Evolutionary conservation across 2,113 vertebrate genomes (phyloP), one percentile per base, ranked within the genome.

Genomic region (Nerophis lumbriciformis): DNA sequence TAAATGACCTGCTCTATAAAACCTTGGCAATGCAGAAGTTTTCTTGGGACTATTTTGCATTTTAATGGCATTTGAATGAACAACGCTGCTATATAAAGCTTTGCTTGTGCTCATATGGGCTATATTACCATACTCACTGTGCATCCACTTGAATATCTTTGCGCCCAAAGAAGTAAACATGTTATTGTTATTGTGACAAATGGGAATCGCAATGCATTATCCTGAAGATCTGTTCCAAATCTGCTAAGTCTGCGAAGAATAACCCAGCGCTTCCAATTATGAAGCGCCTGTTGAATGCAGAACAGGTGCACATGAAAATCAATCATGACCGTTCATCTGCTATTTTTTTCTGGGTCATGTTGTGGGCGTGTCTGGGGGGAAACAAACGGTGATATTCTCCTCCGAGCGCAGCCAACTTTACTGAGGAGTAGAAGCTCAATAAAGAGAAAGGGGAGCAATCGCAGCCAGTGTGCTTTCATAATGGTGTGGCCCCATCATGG

Each of bases 221-320:
- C 60, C 45, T n/a, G 48, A 36, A 59, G 48, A 66, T 69, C 13
- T 47, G 48, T 59, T 73, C 16, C 11, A 21, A 45, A 47, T 55
- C 10, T 49, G n/a, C 4, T 37, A 65, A 15, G 39, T 67, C 67
- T 69, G 61, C 10, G 13, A 28, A 61, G 38, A 66, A 59, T 61
- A 50, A 65, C 54, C 47, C 48, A 49, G 6, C 28, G 13, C n/a
- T 48, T 54, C 59, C 37, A 61, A 59, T 71, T 65, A 53, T 58
- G 42, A 39, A 44, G 9, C 49, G 47, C 54, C 36, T 49, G 48
- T 61, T 74, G 66, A 81, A 79, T 75, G 66, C 61, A 47, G 63
- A 81, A 68, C 79, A 84, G 65, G 72, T 76, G 73, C 64, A 56
- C 51, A 53, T 72, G n/a, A 58, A 72, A 68, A 82, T 75, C 72